Base-by-base conservation (phyloP, 35 echinoderm and acorn worm species). In the Chiridota heheva region DNA sequence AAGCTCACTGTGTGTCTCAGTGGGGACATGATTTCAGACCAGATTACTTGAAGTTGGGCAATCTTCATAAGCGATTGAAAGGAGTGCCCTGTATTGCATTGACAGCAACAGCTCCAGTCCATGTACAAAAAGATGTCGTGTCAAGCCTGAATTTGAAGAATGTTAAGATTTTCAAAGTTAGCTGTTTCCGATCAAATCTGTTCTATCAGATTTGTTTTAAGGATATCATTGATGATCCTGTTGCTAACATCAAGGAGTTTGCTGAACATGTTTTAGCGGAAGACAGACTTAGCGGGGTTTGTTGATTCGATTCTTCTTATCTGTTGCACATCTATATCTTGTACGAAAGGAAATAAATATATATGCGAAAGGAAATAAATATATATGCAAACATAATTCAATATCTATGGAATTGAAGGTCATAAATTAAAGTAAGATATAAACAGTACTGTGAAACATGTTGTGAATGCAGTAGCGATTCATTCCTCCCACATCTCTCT, bases 11-110 rank as follows among this genome's bases (percentile, higher is more conserved):
- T 46, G 95, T 98, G 1, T 98, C 95, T 6, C 95, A 98, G 76
- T 98, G 95, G 95, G 95, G 95, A n/a, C 95, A 98, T 58, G 95
- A 98, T 47, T 98, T 98, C 69, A 55, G 95, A 32, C 95, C 95
- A 26, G 85, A 88, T 53, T 98, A 98, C 53, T 59, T 98, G n/a
- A 98, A 92, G 48, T 89, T 98, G 29, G 95, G 95, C 17, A 40
- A 36, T 4, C 46, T 98, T 18, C 80, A 82, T 27, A 62, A 69
- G 47, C 72, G 69, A 63, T 80, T 88, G 16, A 73, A 85, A n/a
- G 81, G 38, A 7, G 74, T 98, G 22, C 84, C 89, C 13, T 98
- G 95, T 30, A 67, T 98, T 48, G 95, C 95, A 0, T 56, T 98
- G 44, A 98, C 95, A 22, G 95, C 95, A 22, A 98, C 95, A 30